A percentile compares a stretch with the other conserved stretches of the same genome.
Conservation (phyloP, 2,113 vertebrate genomes). For the Limanda limanda region DNA sequence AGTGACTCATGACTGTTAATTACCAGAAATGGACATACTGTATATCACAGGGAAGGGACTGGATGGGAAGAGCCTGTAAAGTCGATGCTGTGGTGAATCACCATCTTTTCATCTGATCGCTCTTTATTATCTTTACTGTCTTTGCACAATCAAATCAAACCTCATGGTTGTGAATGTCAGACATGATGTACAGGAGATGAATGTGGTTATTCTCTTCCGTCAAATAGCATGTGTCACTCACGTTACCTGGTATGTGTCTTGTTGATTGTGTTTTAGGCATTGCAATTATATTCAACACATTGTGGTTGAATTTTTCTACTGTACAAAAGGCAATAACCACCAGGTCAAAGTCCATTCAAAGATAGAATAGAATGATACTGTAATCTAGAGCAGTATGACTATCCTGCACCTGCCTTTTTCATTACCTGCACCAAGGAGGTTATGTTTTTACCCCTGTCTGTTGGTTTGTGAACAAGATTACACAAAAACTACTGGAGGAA, state of each 20-base stretch:
- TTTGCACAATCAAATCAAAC: conserved; percentile 11
- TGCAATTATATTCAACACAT: not conserved
- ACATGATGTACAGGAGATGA: not conserved
- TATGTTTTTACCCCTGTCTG: no score
- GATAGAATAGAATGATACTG: no score
- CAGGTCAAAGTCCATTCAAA: no score
- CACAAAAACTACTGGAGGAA: no score
- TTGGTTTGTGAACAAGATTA: no score
- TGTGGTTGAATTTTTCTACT: not conserved
- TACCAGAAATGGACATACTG: conserved; percentile 35
- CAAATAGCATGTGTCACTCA: conserved; percentile 5
- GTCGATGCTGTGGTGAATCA: not conserved
- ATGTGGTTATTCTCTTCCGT: not conserved
- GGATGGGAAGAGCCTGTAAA: not conserved
- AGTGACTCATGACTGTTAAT: conserved; percentile 64
- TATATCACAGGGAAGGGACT: conserved; percentile 21
- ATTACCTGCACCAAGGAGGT: no score
- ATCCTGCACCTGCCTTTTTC: no score
- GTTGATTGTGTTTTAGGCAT: not conserved
- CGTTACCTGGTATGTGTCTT: not conserved
- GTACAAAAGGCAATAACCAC: not conserved
- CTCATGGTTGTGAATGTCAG: not conserved
- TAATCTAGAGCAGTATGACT: no score
- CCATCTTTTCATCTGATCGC: not conserved
- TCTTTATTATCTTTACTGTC: conserved; percentile 11